Percentiles rank a stretch among this genome's conserved stretches.
Evolutionary conservation across 2,113 vertebrate species (phyloP).

Genomic region (Albula goreensis): DNA sequence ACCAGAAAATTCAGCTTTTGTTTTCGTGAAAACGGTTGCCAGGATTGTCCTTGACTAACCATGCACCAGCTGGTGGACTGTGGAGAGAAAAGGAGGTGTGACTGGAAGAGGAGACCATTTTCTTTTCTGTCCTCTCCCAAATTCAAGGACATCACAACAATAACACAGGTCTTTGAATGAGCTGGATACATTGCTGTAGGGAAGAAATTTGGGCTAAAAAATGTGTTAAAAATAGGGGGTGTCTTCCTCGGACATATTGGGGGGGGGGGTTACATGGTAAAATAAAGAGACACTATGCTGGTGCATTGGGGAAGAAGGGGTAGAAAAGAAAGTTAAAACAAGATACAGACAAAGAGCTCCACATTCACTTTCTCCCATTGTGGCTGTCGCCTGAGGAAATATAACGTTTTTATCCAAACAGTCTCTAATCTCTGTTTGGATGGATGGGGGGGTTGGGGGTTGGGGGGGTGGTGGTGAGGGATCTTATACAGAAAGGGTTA

Average conservation of each 20-base stretch:
- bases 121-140: too few species aligned
- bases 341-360: background rate
- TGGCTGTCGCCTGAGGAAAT: constrained; percentile 7
- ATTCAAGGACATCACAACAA: background rate
- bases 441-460: background rate
- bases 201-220: background rate
- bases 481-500: background rate
- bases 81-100: too few species aligned
- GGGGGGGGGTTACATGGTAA: too few species aligned
- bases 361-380: background rate
- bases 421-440: constrained; percentile 22
- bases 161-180: background rate
- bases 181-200: background rate
- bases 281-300: too few species aligned
- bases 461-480: too few species aligned
- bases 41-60: too few species aligned
- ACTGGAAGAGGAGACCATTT: too few species aligned
- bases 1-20: too few species aligned
- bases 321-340: constrained; percentile 7
- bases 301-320: background rate
- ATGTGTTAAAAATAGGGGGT: background rate
- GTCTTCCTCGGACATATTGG: too few species aligned
- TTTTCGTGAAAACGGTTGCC: too few species aligned
- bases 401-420: constrained; percentile 28
- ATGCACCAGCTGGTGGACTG: too few species aligned